phyloP scores from a whole-genome alignment of 2,797 vertebrate species.

The Myioborus melanocephalus region DNA sequence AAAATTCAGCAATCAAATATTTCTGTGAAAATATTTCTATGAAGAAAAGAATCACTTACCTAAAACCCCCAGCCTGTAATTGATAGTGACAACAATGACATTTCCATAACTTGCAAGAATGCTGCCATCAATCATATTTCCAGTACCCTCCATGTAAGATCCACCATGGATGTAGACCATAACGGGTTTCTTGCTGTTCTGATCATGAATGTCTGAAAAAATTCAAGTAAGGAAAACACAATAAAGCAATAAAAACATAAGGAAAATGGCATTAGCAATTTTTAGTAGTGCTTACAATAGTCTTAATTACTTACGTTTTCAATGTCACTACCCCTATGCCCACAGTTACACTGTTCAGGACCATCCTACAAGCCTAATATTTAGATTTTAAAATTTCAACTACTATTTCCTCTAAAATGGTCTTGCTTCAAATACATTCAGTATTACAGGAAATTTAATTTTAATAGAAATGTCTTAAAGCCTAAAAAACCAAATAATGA shows the following conservation, averaged over 20 bases:
- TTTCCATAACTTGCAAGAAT: conserved; percentile 95
- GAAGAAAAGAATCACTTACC: conserved; percentile 79
- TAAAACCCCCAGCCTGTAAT: conserved; percentile 92
- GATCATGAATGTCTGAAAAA: conserved; percentile 89
- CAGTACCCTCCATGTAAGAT: conserved; percentile 95
- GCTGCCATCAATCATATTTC: conserved; percentile 95
- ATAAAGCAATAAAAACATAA: conserved; percentile 42
- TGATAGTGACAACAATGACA: conserved; percentile 93
- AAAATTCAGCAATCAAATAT: not conserved
- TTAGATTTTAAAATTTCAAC: not conserved
- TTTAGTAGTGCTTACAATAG: not conserved
- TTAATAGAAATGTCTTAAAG: not conserved
- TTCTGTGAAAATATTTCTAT: not conserved
- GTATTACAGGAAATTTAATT: not conserved
- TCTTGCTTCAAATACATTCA: not conserved
- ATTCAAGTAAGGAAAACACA: conserved; percentile 59
- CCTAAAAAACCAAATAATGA: not conserved
- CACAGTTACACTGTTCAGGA: not conserved
- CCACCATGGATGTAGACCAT: conserved; percentile 98
- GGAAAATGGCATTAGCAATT: not conserved
- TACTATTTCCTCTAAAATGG: not conserved
- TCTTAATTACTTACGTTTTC: not conserved
- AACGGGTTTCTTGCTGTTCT: conserved; percentile 90
- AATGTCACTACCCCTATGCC: not conserved
- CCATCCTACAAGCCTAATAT: not conserved